Percentiles rank a stretch among this genome's conserved stretches.
phyloP scores from a whole-genome alignment of 92 coral and sea anemone genomes.

The Micromussa lordhowensis region DNA sequence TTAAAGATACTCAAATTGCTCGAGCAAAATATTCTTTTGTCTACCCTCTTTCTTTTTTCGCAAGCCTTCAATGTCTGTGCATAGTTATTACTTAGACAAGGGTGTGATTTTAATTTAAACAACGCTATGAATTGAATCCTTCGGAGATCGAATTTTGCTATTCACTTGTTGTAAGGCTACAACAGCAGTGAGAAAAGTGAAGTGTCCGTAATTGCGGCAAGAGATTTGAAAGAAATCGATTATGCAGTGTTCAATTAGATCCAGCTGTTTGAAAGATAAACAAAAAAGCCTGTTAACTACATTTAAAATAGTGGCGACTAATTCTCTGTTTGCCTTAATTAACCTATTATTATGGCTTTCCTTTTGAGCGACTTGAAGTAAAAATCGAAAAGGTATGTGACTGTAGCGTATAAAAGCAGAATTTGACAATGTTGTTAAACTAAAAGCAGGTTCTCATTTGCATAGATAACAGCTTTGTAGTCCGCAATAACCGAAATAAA shows the following conservation, averaged over 20 bases:
- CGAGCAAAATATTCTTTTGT: background rate
- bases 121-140: background rate
- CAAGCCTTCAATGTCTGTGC: background rate
- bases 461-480: background rate
- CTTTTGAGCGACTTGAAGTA: background rate
- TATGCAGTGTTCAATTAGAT: background rate
- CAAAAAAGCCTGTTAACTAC: background rate
- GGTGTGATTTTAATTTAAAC: background rate
- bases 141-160: background rate
- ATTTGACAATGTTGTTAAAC: background rate
- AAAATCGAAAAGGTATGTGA: background rate
- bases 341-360: background rate
- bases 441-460: background rate
- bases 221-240: background rate
- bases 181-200: no score
- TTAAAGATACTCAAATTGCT: background rate
- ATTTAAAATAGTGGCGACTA: background rate
- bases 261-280: constrained; percentile 10
- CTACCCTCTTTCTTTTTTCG: background rate
- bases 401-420: background rate
- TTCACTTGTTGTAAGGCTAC: background rate
- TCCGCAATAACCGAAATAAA: background rate
- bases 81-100: background rate
- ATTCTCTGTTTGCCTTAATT: background rate
- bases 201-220: background rate